These are phyloP conservation scores for Slavum lentiscoides DNA, from an alignment of 2,888 invertebrate species.

Conservation along the genomic window DNA sequence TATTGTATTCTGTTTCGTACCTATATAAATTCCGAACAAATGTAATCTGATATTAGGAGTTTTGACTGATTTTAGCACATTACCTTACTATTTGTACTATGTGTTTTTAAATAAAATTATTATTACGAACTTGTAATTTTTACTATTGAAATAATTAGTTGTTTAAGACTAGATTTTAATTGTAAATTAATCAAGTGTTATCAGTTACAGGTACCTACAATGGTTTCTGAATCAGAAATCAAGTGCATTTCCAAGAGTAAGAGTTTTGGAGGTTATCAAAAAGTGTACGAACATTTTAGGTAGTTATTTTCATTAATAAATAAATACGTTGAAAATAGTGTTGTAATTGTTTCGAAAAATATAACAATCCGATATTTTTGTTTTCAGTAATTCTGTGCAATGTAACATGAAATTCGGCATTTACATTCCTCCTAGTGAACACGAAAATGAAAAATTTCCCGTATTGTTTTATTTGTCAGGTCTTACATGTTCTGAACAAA, in stretches of 20 bases:
- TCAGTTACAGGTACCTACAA: constrained; percentile 4
- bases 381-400: constrained; percentile 69
- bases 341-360: constrained; percentile 15
- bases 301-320: constrained; percentile 57
- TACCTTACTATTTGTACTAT: too few relatives aligned
- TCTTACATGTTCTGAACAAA: constrained; percentile 90
- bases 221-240: constrained; percentile 19
- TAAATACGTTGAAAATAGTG: neutral
- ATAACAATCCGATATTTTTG: constrained; percentile 35
- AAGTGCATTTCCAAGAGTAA: constrained; percentile 67
- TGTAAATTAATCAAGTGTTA: neutral
- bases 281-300: constrained; percentile 81
- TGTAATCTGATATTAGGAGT: too few relatives aligned
- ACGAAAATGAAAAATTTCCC: constrained; percentile 68
- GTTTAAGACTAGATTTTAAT: neutral
- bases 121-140: too few relatives aligned
- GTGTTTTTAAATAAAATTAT: too few relatives aligned
- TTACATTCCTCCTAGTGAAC: constrained; percentile 79
- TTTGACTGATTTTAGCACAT: too few relatives aligned
- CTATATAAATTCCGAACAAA: too few relatives aligned
- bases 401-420: constrained; percentile 94
- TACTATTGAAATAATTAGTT: too few relatives aligned
- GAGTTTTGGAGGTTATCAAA: constrained; percentile 82
- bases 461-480: constrained; percentile 92
- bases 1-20: too few relatives aligned